Evolutionary conservation across 1,140 invertebrate species (phyloP).

Genomic region (Berghia stephanieae): DNA sequence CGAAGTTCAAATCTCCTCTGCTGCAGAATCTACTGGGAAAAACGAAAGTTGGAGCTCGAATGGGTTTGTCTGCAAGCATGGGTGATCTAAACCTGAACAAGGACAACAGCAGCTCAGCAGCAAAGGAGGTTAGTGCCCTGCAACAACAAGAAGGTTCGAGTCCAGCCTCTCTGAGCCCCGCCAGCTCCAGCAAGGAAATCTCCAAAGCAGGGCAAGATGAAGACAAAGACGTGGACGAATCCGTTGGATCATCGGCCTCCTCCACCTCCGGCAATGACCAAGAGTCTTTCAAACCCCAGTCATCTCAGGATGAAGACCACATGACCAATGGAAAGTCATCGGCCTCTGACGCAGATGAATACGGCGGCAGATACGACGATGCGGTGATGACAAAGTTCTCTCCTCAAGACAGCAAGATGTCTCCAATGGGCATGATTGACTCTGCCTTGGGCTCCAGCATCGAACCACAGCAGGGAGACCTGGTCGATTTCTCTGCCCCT

Average conservation of each 20-base stretch:
- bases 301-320: no score
- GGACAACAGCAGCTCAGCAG: slow-evolving; percentile 15
- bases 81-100: slow-evolving; percentile 32
- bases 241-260: slow-evolving; percentile 28
- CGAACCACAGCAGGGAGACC: slow-evolving; percentile 3
- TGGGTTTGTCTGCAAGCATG: slow-evolving; percentile 35
- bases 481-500: neutral
- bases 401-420: neutral
- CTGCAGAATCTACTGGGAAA: slow-evolving; percentile 52
- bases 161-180: neutral
- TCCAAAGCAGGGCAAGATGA: slow-evolving; percentile 29
- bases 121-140: neutral
- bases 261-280: no score
- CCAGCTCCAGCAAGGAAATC: slow-evolving; percentile 21
- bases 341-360: no score
- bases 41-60: slow-evolving; percentile 40
- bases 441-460: slow-evolving; percentile 29
- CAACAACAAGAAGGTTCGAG: no score
- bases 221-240: slow-evolving; percentile 44
- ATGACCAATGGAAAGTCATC: no score
- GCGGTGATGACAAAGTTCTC: no score
- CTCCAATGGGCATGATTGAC: neutral
- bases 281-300: no score
- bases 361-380: no score
- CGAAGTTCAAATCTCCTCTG: slow-evolving; percentile 52